A percentile compares a stretch with the other conserved stretches of the same genome.
These are phyloP conservation scores for Odocoileus virginianus DNA, from an alignment of 2,113 vertebrate species.

Conservation along the genomic window DNA sequence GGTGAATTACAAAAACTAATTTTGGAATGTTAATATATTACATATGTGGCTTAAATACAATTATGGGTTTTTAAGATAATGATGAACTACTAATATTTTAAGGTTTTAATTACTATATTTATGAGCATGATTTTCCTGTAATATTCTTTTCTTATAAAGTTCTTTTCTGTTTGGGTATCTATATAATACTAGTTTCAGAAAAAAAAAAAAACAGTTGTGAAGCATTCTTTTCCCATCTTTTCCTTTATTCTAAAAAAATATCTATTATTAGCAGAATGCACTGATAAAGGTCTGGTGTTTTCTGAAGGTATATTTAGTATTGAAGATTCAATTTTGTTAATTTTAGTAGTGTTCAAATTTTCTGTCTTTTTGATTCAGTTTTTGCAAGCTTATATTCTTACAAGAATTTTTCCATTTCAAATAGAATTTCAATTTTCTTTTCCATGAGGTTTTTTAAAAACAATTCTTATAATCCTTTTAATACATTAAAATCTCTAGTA, in stretches of 20 bases:
- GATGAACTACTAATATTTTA: not conserved
- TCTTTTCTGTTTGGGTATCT: not conserved
- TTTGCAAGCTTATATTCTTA: not conserved
- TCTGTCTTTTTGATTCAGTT: not conserved
- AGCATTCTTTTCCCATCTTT: not conserved
- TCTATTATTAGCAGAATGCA: not conserved
- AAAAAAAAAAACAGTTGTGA: not conserved
- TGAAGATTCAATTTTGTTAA: not conserved
- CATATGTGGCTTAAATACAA: not conserved
- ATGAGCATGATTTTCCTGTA: not conserved
- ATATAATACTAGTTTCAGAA: not conserved
- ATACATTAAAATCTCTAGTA: not conserved
- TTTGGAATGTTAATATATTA: not conserved
- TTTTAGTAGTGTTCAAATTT: not conserved
- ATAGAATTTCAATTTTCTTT: not conserved
- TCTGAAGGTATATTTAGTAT: not conserved
- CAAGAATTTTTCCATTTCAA: not conserved
- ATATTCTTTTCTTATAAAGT: not conserved
- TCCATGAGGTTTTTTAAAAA: not conserved
- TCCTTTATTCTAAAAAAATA: not conserved
- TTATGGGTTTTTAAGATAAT: not conserved
- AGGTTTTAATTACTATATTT: not conserved
- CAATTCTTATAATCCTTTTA: not conserved
- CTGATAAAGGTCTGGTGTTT: not conserved
- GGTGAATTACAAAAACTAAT: not conserved